Evolutionary conservation across 2,113 vertebrate species (phyloP).

Genomic region (Xiphophorus hellerii): DNA sequence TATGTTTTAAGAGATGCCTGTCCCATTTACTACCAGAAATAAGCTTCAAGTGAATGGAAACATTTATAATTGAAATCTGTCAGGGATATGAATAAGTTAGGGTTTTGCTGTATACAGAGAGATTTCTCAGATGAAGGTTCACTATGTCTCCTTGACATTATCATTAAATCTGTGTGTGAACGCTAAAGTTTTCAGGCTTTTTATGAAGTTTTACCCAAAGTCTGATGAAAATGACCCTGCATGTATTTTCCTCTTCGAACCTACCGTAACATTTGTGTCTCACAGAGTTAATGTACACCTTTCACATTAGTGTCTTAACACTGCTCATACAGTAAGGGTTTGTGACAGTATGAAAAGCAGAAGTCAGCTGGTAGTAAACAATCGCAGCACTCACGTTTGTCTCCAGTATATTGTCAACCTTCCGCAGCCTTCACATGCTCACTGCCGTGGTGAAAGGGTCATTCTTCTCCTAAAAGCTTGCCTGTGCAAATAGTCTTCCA

Average conservation of each 20-base stretch:
- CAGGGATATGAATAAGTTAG: too few species aligned
- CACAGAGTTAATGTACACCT: constrained; percentile 11
- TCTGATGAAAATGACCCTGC: background rate
- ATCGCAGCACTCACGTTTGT: constrained; percentile 71
- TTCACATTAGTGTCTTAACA: constrained; percentile 14
- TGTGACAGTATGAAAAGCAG: constrained; percentile 36
- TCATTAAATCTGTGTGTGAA: background rate
- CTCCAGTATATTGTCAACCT: constrained; percentile 68
- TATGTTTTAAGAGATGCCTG: too few species aligned
- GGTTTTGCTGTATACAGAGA: background rate
- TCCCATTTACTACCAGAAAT: too few species aligned
- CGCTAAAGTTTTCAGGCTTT: background rate
- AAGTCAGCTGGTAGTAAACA: constrained; percentile 50
- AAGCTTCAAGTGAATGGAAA: background rate
- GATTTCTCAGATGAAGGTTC: background rate
- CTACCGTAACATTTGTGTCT: constrained; percentile 8
- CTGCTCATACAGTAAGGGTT: constrained; percentile 18
- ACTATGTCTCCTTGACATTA: background rate
- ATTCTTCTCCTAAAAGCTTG: constrained; percentile 86
- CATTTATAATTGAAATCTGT: background rate
- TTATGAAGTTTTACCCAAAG: background rate
- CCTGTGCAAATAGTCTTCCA: constrained; percentile 92
- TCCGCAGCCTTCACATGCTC: constrained; percentile 64
- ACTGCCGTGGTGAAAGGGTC: constrained; percentile 69
- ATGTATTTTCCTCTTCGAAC: constrained; percentile 11